These are phyloP conservation scores for Bimastos eiseni DNA, from an alignment of 2,888 invertebrate genomes.

Conservation along the genomic window DNA sequence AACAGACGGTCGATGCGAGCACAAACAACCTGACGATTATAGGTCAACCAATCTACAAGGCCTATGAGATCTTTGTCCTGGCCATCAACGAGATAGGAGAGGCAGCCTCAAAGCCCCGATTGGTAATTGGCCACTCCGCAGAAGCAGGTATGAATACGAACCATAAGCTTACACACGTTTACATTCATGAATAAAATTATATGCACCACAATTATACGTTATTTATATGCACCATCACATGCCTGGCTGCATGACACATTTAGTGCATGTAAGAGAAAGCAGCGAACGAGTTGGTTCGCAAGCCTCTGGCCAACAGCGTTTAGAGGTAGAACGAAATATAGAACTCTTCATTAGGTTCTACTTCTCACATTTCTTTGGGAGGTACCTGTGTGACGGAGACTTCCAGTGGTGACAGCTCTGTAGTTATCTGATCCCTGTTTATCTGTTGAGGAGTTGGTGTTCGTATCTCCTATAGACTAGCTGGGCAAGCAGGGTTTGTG, in stretches of 20 bases:
- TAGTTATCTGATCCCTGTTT: too few species aligned
- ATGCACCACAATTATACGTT: too few species aligned
- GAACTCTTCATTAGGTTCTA: neutral
- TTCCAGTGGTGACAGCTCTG: too few species aligned
- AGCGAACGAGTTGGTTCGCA: too few species aligned
- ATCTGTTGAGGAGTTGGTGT: too few species aligned
- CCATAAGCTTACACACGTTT: neutral
- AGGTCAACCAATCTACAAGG: constrained; percentile 43
- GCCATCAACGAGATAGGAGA: constrained; percentile 42
- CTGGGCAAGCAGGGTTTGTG: too few species aligned
- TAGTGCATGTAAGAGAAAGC: too few species aligned
- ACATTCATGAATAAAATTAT: neutral
- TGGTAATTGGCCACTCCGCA: constrained; percentile 42
- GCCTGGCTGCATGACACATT: too few species aligned
- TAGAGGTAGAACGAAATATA: neutral
- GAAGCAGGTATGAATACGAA: constrained; percentile 40
- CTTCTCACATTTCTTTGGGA: neutral
- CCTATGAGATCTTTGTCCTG: constrained; percentile 44
- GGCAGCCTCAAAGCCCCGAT: constrained; percentile 40
- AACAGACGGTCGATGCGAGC: constrained; percentile 35
- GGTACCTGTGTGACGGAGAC: too few species aligned
- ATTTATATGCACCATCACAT: too few species aligned
- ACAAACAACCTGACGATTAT: constrained; percentile 34
- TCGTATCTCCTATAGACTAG: too few species aligned
- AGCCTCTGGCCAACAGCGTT: neutral